A percentile compares a stretch with the other conserved stretches of the same genome.
These are phyloP conservation scores for Drosophila pseudotakahashii DNA, from an alignment of 2,888 invertebrate genomes.

Conservation along the genomic window DNA sequence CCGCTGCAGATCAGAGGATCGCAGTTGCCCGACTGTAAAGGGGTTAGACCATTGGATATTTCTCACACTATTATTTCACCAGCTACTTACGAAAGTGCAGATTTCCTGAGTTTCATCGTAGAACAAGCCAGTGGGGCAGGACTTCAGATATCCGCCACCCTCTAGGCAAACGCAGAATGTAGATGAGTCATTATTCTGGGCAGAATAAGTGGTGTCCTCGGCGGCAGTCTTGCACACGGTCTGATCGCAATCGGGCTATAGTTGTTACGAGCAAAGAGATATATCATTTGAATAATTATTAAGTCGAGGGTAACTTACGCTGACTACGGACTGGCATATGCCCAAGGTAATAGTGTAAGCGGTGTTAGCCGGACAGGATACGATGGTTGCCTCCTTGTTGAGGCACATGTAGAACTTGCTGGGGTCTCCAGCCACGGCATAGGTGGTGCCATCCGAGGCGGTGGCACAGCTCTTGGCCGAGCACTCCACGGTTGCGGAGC, in stretches of 20 bases:
- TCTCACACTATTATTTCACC: too few species aligned
- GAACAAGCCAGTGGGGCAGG: constrained; percentile 54
- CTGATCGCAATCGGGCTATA: constrained; percentile 64
- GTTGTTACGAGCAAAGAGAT: neutral
- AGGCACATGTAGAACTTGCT: constrained; percentile 66
- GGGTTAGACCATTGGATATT: too few species aligned
- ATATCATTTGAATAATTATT: neutral
- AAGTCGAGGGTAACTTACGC: constrained; percentile 58
- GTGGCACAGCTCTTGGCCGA: constrained; percentile 59
- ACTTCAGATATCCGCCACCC: constrained; percentile 52
- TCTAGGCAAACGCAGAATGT: constrained; percentile 66
- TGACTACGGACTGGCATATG: constrained; percentile 58
- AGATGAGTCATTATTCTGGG: constrained; percentile 47
- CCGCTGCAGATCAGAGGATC: constrained; percentile 66
- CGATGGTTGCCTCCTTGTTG: constrained; percentile 41
- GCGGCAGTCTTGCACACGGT: constrained; percentile 33
- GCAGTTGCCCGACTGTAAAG: constrained; percentile 70
- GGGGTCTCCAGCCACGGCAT: constrained; percentile 55
- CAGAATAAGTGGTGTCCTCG: constrained; percentile 34
- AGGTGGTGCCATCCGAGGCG: constrained; percentile 51
- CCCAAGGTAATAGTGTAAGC: constrained; percentile 18
- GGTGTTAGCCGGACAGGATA: constrained; percentile 42
- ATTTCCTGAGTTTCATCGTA: constrained; percentile 33
- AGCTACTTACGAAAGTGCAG: too few species aligned
- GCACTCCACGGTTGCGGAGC: constrained; percentile 50